phyloP scores from a whole-genome alignment of 2,888 invertebrate species.

The Lampropteryx suffumata region DNA sequence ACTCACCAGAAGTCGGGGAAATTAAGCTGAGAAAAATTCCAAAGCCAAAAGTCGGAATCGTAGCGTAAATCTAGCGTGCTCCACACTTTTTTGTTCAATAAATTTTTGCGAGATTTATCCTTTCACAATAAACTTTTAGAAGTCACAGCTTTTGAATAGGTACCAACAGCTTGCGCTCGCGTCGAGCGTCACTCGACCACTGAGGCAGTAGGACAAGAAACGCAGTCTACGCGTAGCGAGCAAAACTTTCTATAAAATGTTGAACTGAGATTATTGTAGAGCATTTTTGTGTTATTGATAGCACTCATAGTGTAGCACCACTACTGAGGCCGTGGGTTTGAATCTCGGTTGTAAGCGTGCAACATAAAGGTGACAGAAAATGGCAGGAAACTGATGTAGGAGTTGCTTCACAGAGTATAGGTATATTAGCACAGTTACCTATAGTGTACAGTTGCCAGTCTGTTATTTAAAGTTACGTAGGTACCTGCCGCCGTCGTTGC shows the following conservation, averaged over 20 bases:
- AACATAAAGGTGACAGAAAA: too few relatives aligned
- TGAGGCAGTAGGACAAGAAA: slow-evolving; percentile 44
- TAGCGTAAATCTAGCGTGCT: not conserved
- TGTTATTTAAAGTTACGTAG: too few relatives aligned
- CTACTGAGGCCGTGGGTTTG: not conserved
- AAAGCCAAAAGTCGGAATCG: not conserved
- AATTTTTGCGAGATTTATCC: not conserved
- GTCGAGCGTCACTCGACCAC: slow-evolving; percentile 66
- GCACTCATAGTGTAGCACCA: not conserved
- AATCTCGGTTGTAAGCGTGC: too few relatives aligned
- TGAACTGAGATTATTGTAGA: slow-evolving; percentile 7
- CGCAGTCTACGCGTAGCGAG: not conserved
- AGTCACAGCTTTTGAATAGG: not conserved
- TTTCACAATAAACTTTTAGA: not conserved
- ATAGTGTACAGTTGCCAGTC: too few relatives aligned
- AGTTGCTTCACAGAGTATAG: too few relatives aligned
- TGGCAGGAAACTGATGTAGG: too few relatives aligned
- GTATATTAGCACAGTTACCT: too few relatives aligned
- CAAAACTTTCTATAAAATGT: slow-evolving; percentile 36
- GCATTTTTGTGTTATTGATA: not conserved
- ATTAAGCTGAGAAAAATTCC: slow-evolving; percentile 8
- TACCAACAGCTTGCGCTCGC: slow-evolving; percentile 49
- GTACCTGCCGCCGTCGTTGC: not conserved
- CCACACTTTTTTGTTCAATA: not conserved
- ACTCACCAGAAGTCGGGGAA: not conserved